Evolutionary conservation across 2,797 vertebrate genomes (phyloP), one percentile per base, ranked within the genome.

Genomic region (Hafferia zeledoni): DNA sequence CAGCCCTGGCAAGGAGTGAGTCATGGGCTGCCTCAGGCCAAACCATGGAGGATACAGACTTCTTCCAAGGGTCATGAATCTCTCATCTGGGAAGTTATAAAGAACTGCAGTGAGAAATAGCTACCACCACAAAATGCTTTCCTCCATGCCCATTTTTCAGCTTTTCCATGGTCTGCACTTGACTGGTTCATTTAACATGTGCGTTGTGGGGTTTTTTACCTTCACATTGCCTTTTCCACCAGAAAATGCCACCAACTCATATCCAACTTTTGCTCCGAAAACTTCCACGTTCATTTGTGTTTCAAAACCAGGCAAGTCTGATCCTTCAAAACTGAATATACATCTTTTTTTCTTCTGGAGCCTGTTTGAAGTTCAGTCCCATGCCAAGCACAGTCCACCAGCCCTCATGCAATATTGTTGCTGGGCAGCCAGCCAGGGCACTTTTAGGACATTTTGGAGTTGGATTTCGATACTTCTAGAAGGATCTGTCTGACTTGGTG

Each of bases 151-250:
- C 78, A 90, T 94, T 95, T 96, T 91, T 96, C 94, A 94, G 44
- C 87, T 92, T 94, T 91, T 78, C 87, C 89, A 90, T 94, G 94
- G 95, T 96, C 95, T 91, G 87, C 87, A 88, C 85, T 94, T 96
- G 95, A 97, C 89, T 94, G 91, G 91, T 90, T 96, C 94, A 96
- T 96, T 96, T 94, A 93, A 82, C 93, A 84, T 79, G 76, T 90
- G 83, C 30, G 3, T 94, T 83, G 55, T 43, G 61, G 11, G 2
- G 1, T 80, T 76, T 64, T 57, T 2, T 7, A 23, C 27, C 25
- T 87, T 81, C 71, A 27, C 25, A 6, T 82, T 89, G 79, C 82
- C 68, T 79, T 90, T 93, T 78, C 69, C 41, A 78, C 39, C 65
- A 93, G 76, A 83, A 96, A 96, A 89, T 81, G 65, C 78, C 84